Evolutionary conservation across 1,140 invertebrate species (phyloP).

Genomic region (Polypedilum pembai): DNA sequence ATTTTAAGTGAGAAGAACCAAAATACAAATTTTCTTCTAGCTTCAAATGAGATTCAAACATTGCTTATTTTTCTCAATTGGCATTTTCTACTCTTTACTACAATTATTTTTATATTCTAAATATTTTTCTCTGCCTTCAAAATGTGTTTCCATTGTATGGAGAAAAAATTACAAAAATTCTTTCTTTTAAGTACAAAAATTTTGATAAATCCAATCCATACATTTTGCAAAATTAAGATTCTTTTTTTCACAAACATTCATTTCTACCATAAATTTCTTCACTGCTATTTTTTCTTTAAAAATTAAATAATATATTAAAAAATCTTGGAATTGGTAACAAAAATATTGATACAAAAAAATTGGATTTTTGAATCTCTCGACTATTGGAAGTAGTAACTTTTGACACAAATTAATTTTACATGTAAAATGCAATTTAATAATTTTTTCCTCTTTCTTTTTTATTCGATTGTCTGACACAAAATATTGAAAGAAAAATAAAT

Average conservation of each 20-base stretch:
- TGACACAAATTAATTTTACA: too few relatives aligned
- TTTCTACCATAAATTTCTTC: too few relatives aligned
- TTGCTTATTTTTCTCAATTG: not conserved
- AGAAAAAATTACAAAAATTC: not conserved
- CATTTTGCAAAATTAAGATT: not conserved
- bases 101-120: not conserved
- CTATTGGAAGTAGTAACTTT: constrained; percentile 3
- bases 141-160: not conserved
- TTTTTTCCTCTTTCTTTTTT: too few relatives aligned
- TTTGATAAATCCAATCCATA: not conserved
- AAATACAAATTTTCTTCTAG: not conserved
- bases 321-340: constrained; percentile 15
- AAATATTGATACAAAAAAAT: not conserved
- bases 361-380: constrained; percentile 3
- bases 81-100: not conserved
- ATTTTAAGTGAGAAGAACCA: not conserved
- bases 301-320: too few relatives aligned
- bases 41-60: not conserved
- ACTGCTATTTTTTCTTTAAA: too few relatives aligned
- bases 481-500: not conserved
- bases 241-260: not conserved
- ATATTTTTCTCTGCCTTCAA: not conserved
- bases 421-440: too few relatives aligned
- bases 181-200: not conserved
- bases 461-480: too few relatives aligned